Conservation (phyloP, 2,797 vertebrate genomes). For the Coregonus sp. region DNA sequence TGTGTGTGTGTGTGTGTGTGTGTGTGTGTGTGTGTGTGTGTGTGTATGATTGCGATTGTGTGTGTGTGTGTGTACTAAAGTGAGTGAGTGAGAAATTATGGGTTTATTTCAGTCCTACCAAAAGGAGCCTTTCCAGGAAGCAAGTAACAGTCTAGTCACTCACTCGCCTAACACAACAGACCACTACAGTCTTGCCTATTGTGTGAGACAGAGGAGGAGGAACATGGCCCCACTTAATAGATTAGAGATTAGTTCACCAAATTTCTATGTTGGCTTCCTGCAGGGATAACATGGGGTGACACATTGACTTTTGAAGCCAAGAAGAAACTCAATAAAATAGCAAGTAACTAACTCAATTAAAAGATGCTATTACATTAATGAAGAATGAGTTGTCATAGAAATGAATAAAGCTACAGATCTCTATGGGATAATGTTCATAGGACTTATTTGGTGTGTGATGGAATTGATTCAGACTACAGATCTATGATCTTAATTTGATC, state of each 20-base stretch:
- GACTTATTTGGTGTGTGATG: slow-evolving; percentile 60
- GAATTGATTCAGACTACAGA: slow-evolving; percentile 46
- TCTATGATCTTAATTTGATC: no score
- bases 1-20: no score
- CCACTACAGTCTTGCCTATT: slow-evolving; percentile 14
- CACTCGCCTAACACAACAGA: slow-evolving; percentile 19
- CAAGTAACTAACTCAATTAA: slow-evolving; percentile 29
- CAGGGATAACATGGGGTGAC: slow-evolving; percentile 13
- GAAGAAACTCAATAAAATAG: slow-evolving; percentile 47
- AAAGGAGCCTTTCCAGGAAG: slow-evolving; percentile 2
- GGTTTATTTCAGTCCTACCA: slow-evolving; percentile 19
- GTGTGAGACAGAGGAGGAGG: slow-evolving; percentile 10
- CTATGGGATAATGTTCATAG: no score
- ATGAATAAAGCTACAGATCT: no score
- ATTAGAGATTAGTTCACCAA: neutral
- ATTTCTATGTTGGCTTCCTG: slow-evolving; percentile 15
- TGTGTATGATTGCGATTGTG: neutral
- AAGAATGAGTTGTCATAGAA: neutral
- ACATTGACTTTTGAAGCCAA: neutral
- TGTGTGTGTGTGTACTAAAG: neutral
- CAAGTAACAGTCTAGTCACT: slow-evolving; percentile 30
- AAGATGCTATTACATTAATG: slow-evolving; percentile 46
- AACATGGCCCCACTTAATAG: slow-evolving; percentile 5
- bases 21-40: neutral
- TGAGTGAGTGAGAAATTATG: neutral